These are phyloP conservation scores for Eubasilissa splendida DNA, from an alignment of 2,888 invertebrate species.

Conservation along the genomic window DNA sequence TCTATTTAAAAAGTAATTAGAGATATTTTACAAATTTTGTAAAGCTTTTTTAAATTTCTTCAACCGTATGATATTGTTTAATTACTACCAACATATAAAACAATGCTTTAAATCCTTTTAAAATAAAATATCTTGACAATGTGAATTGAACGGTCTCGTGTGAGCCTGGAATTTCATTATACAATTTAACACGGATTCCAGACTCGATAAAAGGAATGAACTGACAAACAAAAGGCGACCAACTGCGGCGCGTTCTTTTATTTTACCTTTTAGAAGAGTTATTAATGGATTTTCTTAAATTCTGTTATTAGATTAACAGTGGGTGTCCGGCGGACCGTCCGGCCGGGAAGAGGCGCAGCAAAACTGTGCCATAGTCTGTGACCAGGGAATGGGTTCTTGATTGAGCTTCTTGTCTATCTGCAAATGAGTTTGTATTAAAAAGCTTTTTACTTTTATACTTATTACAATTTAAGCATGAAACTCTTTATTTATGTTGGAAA, in stretches of 20 bases:
- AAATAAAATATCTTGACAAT: slow-evolving; percentile 36
- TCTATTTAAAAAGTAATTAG: too few species aligned
- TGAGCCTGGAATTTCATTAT: slow-evolving; percentile 54
- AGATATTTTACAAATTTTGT: too few species aligned
- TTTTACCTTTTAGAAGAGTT: slow-evolving; percentile 59
- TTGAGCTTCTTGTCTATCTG: slow-evolving; percentile 31
- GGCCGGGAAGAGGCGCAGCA: slow-evolving; percentile 62
- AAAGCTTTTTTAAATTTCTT: too few species aligned
- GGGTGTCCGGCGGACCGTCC: slow-evolving; percentile 62
- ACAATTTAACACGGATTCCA: slow-evolving; percentile 57
- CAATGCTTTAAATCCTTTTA: background rate
- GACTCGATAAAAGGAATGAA: slow-evolving; percentile 45
- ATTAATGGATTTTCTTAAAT: slow-evolving; percentile 71
- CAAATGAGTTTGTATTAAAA: background rate
- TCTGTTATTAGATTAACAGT: slow-evolving; percentile 71
- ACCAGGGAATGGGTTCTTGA: slow-evolving; percentile 26
- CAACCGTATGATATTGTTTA: too few species aligned
- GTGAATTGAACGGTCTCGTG: slow-evolving; percentile 36
- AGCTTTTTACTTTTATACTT: too few species aligned
- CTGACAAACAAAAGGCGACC: slow-evolving; percentile 50
- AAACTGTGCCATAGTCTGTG: slow-evolving; percentile 33
- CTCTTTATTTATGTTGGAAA: too few species aligned
- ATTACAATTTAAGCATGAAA: too few species aligned
- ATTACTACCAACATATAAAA: background rate
- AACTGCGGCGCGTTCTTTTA: slow-evolving; percentile 40